These are phyloP conservation scores for Acropora yongei DNA, from an alignment of 64 coral and sea anemone genomes.

Conservation along the genomic window DNA sequence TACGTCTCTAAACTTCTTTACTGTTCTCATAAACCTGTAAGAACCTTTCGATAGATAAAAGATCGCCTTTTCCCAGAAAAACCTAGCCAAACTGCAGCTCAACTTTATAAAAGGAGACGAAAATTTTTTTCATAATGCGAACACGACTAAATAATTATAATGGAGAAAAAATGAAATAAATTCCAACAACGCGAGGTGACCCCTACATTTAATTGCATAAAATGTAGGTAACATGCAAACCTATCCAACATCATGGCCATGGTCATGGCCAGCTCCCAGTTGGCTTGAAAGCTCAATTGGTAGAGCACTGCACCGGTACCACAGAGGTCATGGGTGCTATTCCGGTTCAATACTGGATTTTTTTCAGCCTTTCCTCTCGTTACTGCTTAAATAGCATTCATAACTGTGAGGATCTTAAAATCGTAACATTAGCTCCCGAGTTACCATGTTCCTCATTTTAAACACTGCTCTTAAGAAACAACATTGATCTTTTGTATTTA, in stretches of 20 bases:
- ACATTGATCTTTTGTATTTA: neutral
- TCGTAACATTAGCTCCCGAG: neutral
- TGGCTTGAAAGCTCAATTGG: too few species aligned
- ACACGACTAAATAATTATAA: neutral
- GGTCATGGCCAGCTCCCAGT: too few species aligned
- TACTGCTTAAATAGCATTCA: too few species aligned
- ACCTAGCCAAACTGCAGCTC: neutral
- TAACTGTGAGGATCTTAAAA: too few species aligned
- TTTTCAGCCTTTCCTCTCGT: too few species aligned
- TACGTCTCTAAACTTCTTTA: neutral
- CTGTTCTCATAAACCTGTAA: neutral
- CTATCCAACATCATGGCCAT: neutral
- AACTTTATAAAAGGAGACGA: neutral
- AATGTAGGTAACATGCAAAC: neutral
- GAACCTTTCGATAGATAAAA: conserved; percentile 17
- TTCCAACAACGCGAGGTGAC: neutral
- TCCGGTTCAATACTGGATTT: too few species aligned
- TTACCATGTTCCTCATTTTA: conserved; percentile 18
- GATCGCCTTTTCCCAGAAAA: neutral
- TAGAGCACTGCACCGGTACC: too few species aligned
- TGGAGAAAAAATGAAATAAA: conserved; percentile 13
- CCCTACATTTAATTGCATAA: conserved; percentile 7
- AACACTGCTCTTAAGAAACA: neutral
- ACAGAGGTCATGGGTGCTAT: too few species aligned
- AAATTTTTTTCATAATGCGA: conserved; percentile 9